These are phyloP conservation scores for Drosophila tristis DNA, from an alignment of 1,140 invertebrate genomes.

Conservation along the genomic window DNA sequence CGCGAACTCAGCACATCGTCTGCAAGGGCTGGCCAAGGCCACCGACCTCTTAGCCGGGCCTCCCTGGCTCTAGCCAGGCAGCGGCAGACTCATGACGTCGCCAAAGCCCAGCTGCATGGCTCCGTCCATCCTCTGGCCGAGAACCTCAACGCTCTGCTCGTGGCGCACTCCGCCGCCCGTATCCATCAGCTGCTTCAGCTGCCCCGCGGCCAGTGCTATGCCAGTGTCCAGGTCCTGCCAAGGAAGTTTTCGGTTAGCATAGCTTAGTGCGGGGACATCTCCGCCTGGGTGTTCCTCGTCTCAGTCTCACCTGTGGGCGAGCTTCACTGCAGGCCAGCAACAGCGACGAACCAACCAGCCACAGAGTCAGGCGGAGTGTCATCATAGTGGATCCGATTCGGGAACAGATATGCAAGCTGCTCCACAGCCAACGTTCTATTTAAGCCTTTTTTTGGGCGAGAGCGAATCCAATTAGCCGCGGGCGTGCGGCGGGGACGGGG, in stretches of 20 bases:
- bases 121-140: slow-evolving; percentile 39
- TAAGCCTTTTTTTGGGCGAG: not conserved
- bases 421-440: not conserved
- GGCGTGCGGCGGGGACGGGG: too few species aligned
- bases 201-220: slow-evolving; percentile 49
- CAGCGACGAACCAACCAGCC: not conserved
- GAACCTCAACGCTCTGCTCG: slow-evolving; percentile 50
- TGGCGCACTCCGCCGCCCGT: slow-evolving; percentile 43
- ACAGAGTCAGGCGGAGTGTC: slow-evolving; percentile 4
- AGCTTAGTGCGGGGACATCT: too few species aligned
- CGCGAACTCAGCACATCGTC: too few species aligned
- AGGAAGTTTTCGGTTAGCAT: not conserved
- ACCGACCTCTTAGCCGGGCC: slow-evolving; percentile 4
- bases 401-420: not conserved
- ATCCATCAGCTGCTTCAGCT: slow-evolving; percentile 58
- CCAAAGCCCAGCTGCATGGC: slow-evolving; percentile 55
- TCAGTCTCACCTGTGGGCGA: slow-evolving; percentile 27
- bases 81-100: slow-evolving; percentile 39
- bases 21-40: too few species aligned
- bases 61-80: not conserved
- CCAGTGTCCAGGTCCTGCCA: slow-evolving; percentile 52
- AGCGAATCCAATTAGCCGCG: too few species aligned
- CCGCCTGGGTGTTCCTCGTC: not conserved
- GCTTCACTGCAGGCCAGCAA: not conserved
- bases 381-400: not conserved